phyloP scores from a whole-genome alignment of 92 coral and sea anemone genomes.

The Parazoanthus atlanticus region DNA sequence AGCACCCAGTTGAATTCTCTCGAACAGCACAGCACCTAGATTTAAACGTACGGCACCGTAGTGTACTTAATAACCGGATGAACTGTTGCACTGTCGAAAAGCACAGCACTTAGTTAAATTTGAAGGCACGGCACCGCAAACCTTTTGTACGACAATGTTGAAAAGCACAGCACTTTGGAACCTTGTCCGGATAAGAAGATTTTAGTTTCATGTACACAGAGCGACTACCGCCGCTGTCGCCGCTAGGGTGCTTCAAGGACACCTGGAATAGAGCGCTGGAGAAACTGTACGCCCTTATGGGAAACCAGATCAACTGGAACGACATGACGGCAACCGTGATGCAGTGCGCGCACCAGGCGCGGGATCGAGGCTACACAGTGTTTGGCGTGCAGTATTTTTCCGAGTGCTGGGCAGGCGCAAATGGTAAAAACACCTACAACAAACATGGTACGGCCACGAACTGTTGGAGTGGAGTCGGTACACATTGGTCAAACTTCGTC shows the following conservation, averaged over 20 bases:
- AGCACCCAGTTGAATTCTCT: no score
- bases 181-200: neutral
- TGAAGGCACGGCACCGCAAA: neutral
- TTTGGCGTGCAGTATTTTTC: slow-evolving; percentile 73
- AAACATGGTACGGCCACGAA: slow-evolving; percentile 36
- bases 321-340: slow-evolving; percentile 52
- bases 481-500: slow-evolving; percentile 52
- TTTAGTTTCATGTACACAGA: slow-evolving; percentile 43
- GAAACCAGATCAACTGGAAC: slow-evolving; percentile 57
- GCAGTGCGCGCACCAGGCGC: slow-evolving; percentile 68
- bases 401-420: slow-evolving; percentile 65
- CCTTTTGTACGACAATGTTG: neutral
- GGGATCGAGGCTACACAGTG: slow-evolving; percentile 47
- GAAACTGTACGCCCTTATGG: slow-evolving; percentile 40
- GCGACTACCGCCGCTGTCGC: slow-evolving; percentile 40
- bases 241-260: slow-evolving; percentile 61
- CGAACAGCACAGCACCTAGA: no score
- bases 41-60: neutral
- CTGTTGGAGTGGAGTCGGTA: slow-evolving; percentile 64
- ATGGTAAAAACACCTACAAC: slow-evolving; percentile 25
- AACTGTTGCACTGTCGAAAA: neutral
- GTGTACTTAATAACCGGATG: neutral
- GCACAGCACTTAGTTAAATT: neutral
- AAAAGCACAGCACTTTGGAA: neutral
- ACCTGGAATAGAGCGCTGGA: slow-evolving; percentile 31